Evolutionary conservation across 2,113 vertebrate species (phyloP).

Genomic region (Mormoops blainvillei): DNA sequence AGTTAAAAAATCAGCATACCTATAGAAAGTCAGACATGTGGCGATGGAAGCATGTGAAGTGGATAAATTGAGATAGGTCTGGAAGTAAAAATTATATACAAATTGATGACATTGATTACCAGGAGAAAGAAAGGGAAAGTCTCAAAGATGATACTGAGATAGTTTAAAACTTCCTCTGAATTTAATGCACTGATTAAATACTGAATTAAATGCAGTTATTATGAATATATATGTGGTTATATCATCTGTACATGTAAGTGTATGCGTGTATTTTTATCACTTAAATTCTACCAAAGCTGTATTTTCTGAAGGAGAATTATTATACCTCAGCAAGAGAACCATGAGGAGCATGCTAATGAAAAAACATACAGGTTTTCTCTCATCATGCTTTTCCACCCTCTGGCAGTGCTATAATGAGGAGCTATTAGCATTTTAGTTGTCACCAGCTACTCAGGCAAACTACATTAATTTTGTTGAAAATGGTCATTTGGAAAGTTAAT

Average conservation of each 20-base stretch:
- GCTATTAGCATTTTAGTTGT: slow-evolving; percentile 63
- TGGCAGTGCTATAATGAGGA: slow-evolving; percentile 50
- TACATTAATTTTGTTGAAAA: slow-evolving; percentile 67
- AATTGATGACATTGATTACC: background rate
- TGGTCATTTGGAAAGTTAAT: slow-evolving; percentile 71
- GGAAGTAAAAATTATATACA: background rate
- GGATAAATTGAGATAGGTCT: background rate
- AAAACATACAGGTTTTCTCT: background rate
- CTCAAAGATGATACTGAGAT: background rate
- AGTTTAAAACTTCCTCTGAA: background rate
- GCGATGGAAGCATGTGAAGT: background rate
- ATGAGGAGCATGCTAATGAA: background rate
- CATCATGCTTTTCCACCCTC: background rate
- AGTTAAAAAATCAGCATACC: background rate
- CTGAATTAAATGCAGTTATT: background rate
- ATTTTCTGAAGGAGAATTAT: background rate
- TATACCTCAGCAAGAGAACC: background rate
- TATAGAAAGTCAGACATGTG: background rate
- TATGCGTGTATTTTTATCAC: background rate
- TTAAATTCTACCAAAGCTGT: background rate
- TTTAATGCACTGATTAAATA: background rate
- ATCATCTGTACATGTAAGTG: background rate
- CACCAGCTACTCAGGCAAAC: slow-evolving; percentile 61
- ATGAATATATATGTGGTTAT: background rate
- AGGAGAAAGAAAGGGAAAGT: background rate